These are phyloP conservation scores for Microctonus aethiopoides DNA, from an alignment of 2,888 invertebrate genomes.

Conservation along the genomic window DNA sequence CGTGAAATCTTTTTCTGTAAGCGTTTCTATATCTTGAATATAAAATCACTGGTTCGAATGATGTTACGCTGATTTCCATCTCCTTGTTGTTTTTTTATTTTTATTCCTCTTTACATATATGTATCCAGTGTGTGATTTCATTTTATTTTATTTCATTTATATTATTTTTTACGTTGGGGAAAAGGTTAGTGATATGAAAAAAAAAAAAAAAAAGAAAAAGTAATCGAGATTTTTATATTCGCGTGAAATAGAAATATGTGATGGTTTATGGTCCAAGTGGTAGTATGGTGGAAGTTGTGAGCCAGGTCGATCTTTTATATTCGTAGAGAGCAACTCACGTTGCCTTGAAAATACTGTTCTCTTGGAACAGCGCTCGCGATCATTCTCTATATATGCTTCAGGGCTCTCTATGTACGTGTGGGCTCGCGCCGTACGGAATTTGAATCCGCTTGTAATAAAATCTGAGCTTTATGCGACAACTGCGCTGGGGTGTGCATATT, in stretches of 20 bases:
- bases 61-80: slow-evolving; percentile 23
- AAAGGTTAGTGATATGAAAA: slow-evolving; percentile 1
- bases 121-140: neutral
- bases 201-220: neutral
- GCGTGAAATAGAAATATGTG: slow-evolving; percentile 59
- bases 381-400: slow-evolving; percentile 41
- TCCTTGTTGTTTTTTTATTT: slow-evolving; percentile 33
- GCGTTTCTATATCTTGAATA: slow-evolving; percentile 15
- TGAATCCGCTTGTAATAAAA: slow-evolving; percentile 67
- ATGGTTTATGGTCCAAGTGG: slow-evolving; percentile 55
- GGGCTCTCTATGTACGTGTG: slow-evolving; percentile 48
- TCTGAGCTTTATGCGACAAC: slow-evolving; percentile 64
- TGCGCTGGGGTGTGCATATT: slow-evolving; percentile 22
- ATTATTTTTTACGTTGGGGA: neutral
- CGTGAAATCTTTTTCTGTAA: neutral
- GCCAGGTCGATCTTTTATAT: slow-evolving; percentile 51
- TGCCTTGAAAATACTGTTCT: slow-evolving; percentile 33
- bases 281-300: slow-evolving; percentile 44
- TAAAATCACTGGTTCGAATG: slow-evolving; percentile 27
- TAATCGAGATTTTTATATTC: slow-evolving; percentile 40
- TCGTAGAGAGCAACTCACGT: slow-evolving; percentile 36
- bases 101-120: slow-evolving; percentile 18
- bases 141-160: slow-evolving; percentile 5
- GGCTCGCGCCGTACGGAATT: slow-evolving; percentile 57
- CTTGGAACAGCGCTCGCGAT: slow-evolving; percentile 39